Conservation (phyloP, 2,113 vertebrate species). For the Oreochromis niloticus region DNA sequence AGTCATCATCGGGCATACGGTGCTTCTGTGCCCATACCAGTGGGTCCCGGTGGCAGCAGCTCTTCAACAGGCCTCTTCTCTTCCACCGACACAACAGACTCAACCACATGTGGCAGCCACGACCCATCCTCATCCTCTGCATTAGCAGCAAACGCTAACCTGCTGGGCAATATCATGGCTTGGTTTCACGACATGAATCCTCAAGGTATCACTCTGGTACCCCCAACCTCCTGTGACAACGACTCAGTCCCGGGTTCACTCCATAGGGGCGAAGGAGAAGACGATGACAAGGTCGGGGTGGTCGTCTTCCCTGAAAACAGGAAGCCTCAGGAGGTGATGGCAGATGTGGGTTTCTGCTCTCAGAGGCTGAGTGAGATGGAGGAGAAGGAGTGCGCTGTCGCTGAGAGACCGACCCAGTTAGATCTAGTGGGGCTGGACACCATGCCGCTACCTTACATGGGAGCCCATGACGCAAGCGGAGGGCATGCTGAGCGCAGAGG, state of each 20-base stretch:
- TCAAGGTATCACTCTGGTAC: constrained; percentile 89
- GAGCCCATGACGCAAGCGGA: constrained; percentile 50
- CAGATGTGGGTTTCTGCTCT: constrained; percentile 41
- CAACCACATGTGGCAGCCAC: constrained; percentile 31
- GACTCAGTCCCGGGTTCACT: constrained; percentile 69
- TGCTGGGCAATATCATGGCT: constrained; percentile 97
- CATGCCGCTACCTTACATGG: constrained; percentile 51
- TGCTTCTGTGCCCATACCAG: constrained; percentile 26
- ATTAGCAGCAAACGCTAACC: constrained; percentile 79
- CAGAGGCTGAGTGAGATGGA: constrained; percentile 14
- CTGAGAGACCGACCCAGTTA: constrained; percentile 75
- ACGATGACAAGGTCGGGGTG: not conserved
- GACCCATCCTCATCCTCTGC: constrained; percentile 67
- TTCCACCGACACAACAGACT: constrained; percentile 53
- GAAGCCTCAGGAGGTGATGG: constrained; percentile 72
- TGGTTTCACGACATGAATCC: constrained; percentile 99
- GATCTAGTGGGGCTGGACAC: constrained; percentile 73
- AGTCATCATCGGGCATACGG: constrained; percentile 17
- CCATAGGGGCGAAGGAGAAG: constrained; percentile 50
- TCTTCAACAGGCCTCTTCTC: constrained; percentile 59
- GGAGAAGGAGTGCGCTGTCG: constrained; percentile 32
- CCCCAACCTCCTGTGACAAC: constrained; percentile 76
- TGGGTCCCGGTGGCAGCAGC: constrained; percentile 17
- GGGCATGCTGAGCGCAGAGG: constrained; percentile 28
- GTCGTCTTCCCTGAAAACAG: constrained; percentile 39